phyloP scores from a whole-genome alignment of 2,113 vertebrate species.

The Galeopterus variegatus region DNA sequence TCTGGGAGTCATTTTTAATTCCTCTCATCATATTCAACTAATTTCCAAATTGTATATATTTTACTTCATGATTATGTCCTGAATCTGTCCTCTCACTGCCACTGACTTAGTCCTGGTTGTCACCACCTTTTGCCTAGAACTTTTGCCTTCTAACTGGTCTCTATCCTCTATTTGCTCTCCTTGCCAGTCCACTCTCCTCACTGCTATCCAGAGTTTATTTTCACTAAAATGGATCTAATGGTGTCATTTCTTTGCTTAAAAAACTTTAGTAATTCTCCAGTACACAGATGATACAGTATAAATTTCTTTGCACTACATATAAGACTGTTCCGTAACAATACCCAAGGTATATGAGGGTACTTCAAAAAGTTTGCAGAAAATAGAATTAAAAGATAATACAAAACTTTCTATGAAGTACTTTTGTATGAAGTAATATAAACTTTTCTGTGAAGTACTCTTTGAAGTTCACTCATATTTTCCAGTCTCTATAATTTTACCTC shows the following conservation, averaged over 20 bases:
- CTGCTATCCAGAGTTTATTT: not conserved
- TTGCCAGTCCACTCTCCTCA: not conserved
- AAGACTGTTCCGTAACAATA: too few species aligned
- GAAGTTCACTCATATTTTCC: not conserved
- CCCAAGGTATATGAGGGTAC: not conserved
- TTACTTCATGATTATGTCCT: not conserved
- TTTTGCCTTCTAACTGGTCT: not conserved
- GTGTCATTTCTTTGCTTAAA: conserved; percentile 39
- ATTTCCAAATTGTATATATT: not conserved
- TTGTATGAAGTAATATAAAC: too few species aligned
- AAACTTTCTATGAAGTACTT: too few species aligned
- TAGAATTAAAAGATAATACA: too few species aligned
- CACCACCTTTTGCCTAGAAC: not conserved
- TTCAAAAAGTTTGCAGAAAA: too few species aligned
- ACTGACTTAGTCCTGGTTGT: not conserved
- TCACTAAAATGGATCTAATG: not conserved
- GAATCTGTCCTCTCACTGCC: not conserved
- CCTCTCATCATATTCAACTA: not conserved
- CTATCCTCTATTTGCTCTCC: not conserved
- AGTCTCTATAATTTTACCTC: not conserved
- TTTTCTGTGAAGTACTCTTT: too few species aligned
- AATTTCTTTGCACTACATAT: not conserved
- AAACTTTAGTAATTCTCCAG: not conserved
- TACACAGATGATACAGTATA: not conserved
- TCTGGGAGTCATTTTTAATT: conserved; percentile 35